Evolutionary conservation across 2,797 vertebrate genomes (phyloP).

Genomic region (Danio albolineatus): DNA sequence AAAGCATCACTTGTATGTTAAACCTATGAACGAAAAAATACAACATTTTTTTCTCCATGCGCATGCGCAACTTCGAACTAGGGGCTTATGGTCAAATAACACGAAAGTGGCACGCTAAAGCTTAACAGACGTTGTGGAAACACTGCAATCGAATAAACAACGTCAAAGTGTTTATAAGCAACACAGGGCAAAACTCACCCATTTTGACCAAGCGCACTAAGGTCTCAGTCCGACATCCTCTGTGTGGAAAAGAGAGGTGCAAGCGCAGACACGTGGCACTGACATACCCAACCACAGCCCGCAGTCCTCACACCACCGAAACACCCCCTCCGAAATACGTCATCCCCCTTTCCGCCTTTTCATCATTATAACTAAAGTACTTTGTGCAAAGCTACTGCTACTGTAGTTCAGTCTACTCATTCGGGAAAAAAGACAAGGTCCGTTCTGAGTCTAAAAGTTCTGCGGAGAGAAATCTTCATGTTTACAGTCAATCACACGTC

Average conservation of each 20-base stretch:
- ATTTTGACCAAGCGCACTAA: conserved; percentile 76
- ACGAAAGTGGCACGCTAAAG: conserved; percentile 56
- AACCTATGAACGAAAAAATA: too few species aligned
- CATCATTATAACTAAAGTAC: conserved; percentile 30
- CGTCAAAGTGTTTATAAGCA: conserved; percentile 64
- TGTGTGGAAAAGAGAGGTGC: conserved; percentile 76
- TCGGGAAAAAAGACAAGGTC: conserved; percentile 62
- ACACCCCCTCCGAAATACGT: conserved; percentile 46
- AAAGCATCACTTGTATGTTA: background rate
- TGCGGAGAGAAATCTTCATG: conserved; percentile 64
- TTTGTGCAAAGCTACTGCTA: conserved; percentile 33
- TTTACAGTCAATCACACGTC: conserved; percentile 58
- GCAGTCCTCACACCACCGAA: conserved; percentile 81
- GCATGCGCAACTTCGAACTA: conserved; percentile 47
- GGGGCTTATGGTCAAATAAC: conserved; percentile 50
- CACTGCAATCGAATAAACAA: conserved; percentile 21
- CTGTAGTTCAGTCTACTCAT: conserved; percentile 52
- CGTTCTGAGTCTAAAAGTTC: conserved; percentile 44
- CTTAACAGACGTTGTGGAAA: conserved; percentile 12
- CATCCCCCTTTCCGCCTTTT: conserved; percentile 53
- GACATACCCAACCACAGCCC: conserved; percentile 83
- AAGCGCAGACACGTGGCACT: conserved; percentile 82
- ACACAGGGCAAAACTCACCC: conserved; percentile 77
- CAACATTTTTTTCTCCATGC: background rate
- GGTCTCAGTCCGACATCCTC: conserved; percentile 78